A percentile compares a stretch with the other conserved stretches of the same genome.
Conservation (phyloP, 92 coral and sea anemone species). For the Epizoanthus ramosus region DNA sequence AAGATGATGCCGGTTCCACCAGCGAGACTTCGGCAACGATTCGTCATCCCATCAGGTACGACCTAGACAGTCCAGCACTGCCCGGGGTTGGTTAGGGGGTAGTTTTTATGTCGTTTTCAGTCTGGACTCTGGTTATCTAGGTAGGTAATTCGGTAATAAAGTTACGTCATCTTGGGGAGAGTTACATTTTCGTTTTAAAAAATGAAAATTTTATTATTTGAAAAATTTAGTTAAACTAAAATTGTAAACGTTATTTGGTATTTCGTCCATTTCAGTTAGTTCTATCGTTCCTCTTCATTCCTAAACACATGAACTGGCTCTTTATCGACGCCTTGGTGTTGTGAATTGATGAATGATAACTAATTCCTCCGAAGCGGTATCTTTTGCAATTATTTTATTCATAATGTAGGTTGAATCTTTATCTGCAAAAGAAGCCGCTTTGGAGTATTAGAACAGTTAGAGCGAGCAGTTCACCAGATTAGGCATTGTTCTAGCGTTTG, state of each 20-base stretch:
- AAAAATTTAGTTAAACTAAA: neutral
- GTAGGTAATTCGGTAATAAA: neutral
- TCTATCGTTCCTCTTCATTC: neutral
- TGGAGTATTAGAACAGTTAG: too few species aligned
- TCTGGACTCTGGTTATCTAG: too few species aligned
- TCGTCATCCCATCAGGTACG: too few species aligned
- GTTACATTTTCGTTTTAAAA: neutral
- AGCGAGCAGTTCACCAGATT: too few species aligned
- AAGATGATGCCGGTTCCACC: too few species aligned
- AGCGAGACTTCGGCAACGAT: too few species aligned
- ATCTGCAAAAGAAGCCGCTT: too few species aligned
- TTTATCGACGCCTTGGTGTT: conserved; percentile 10
- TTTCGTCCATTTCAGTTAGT: neutral
- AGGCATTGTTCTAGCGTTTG: too few species aligned
- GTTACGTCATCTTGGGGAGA: neutral
- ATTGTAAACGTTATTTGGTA: neutral
- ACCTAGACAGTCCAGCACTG: too few species aligned
- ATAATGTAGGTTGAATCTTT: too few species aligned
- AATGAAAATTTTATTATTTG: neutral
- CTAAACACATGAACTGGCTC: neutral
- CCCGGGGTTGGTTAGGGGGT: too few species aligned
- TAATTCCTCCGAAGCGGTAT: neutral
- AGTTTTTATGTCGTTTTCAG: too few species aligned
- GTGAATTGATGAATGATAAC: conserved; percentile 5
- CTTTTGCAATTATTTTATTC: neutral